These are phyloP conservation scores for Calliopum simillimum DNA, from an alignment of 2,888 invertebrate species.

Conservation along the genomic window DNA sequence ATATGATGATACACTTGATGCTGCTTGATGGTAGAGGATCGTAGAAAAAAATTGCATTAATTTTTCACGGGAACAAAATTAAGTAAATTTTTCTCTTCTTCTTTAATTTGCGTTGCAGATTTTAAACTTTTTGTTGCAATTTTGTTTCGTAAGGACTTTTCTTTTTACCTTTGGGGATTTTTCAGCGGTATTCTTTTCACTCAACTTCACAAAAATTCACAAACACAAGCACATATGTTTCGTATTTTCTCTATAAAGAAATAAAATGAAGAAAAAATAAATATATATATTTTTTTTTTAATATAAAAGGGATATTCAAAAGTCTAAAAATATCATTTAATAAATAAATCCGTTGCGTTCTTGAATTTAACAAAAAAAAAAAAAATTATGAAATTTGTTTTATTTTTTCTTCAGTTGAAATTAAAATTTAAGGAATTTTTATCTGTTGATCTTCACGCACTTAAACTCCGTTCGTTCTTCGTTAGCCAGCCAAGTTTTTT, in stretches of 20 bases:
- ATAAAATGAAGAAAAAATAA: conserved; percentile 30
- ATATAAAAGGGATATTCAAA: not conserved
- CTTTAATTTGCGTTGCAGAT: conserved; percentile 35
- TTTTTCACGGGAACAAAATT: no score
- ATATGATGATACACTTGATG: no score
- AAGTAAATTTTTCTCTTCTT: not conserved
- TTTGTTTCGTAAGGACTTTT: conserved; percentile 50
- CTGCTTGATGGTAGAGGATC: no score
- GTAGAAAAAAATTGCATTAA: no score
- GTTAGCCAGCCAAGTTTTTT: conserved; percentile 10
- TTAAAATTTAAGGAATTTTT: conserved; percentile 25
- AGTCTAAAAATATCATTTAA: not conserved
- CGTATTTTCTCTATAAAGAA: conserved; percentile 41
- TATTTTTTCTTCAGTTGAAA: conserved; percentile 11
- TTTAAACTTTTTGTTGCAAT: conserved; percentile 39
- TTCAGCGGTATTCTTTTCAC: conserved; percentile 30
- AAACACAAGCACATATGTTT: conserved; percentile 46
- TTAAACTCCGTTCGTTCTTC: conserved; percentile 26
- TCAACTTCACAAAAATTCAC: conserved; percentile 48
- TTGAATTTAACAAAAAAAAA: not conserved
- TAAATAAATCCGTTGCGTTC: not conserved
- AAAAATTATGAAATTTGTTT: conserved; percentile 28
- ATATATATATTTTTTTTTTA: not conserved
- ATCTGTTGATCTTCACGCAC: conserved; percentile 29
- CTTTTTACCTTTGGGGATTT: conserved; percentile 38